Evolutionary conservation across 2,888 invertebrate species (phyloP).

Genomic region (Trichogramma evanescens): DNA sequence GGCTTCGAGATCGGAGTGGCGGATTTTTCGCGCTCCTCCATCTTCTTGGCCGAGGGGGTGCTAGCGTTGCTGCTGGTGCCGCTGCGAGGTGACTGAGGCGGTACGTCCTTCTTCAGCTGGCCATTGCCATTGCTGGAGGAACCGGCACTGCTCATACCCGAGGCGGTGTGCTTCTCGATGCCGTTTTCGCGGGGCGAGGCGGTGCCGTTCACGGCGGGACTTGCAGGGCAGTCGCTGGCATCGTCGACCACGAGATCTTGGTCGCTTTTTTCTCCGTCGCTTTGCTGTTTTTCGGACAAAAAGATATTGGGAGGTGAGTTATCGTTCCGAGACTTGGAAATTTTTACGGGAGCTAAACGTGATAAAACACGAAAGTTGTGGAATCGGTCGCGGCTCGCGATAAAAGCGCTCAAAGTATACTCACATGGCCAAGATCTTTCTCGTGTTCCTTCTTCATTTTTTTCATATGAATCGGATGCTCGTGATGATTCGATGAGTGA

Average conservation of each 20-base stretch:
- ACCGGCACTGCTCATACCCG: conserved; percentile 32
- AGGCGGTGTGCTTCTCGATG: conserved; percentile 61
- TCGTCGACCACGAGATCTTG: conserved; percentile 93
- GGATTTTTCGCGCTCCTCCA: conserved; percentile 72
- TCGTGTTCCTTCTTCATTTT: conserved; percentile 74
- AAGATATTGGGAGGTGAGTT: neutral
- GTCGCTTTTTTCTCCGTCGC: conserved; percentile 79
- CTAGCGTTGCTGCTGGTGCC: conserved; percentile 85
- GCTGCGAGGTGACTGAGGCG: conserved; percentile 55
- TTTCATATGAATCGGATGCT: conserved; percentile 47
- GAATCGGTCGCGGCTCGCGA: neutral
- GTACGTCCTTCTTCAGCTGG: conserved; percentile 34
- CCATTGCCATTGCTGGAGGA: conserved; percentile 39
- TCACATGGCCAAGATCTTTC: conserved; percentile 69
- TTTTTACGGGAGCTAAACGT: neutral
- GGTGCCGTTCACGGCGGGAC: conserved; percentile 72
- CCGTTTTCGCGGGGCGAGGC: conserved; percentile 82
- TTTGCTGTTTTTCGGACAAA: conserved; percentile 47
- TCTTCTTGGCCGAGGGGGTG: conserved; percentile 78
- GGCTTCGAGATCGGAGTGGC: conserved; percentile 85
- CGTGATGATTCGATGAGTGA: conserved; percentile 49
- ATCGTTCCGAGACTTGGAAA: neutral
- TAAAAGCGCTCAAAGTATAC: conserved; percentile 38
- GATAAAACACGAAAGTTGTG: neutral
- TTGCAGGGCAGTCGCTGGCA: conserved; percentile 85